Percentiles rank a stretch among this genome's conserved stretches.
Conservation (phyloP, 1,140 invertebrate species). For the Metopolophium dirhodum region DNA sequence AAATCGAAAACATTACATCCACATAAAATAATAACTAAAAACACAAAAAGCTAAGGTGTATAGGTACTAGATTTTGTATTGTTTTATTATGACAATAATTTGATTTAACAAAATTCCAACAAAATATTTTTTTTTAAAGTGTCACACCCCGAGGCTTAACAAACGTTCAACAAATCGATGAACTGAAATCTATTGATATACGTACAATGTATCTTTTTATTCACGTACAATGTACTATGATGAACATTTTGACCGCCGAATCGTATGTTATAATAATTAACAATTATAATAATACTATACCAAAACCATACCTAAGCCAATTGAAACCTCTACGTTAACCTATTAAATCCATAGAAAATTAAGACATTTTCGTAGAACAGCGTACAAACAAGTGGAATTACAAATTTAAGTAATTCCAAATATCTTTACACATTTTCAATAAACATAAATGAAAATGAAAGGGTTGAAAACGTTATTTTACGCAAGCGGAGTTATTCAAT, state of each 20-base stretch:
- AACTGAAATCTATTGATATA: not conserved
- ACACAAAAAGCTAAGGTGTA: not conserved
- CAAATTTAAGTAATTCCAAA: not conserved
- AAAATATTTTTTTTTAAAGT: not conserved
- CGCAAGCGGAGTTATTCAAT: not conserved
- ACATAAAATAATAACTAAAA: not conserved
- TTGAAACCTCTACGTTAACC: not conserved
- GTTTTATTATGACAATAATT: not conserved
- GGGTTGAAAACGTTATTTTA: not conserved
- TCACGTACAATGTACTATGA: not conserved
- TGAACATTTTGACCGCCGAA: not conserved
- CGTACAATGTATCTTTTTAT: not conserved
- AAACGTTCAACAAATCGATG: not conserved
- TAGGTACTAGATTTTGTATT: not conserved
- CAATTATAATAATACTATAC: not conserved
- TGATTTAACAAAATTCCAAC: not conserved
- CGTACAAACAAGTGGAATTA: not conserved
- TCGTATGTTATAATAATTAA: not conserved
- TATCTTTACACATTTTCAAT: not conserved
- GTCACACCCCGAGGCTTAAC: not conserved
- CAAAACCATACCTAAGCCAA: not conserved
- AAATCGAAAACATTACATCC: not conserved
- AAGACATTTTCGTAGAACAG: not conserved
- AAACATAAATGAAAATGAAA: not conserved
- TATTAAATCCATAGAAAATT: not conserved